These are phyloP conservation scores for Gastrophryne carolinensis DNA, from an alignment of 2,797 vertebrate genomes.

Conservation along the genomic window DNA sequence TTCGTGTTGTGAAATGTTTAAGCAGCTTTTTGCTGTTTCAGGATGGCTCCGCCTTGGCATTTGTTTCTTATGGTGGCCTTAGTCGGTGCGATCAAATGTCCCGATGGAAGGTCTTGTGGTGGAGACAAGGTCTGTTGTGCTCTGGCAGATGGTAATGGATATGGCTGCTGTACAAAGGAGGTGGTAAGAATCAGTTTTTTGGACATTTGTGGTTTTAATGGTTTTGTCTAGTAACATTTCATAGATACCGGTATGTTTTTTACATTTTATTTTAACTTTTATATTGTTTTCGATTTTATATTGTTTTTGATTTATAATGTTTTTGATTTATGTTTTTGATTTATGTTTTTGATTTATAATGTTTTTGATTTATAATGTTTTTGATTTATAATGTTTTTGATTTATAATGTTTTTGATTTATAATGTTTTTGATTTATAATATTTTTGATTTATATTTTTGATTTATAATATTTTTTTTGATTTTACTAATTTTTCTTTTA, in stretches of 20 bases:
- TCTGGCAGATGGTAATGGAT: constrained; percentile 1
- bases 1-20: no score
- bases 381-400: no score
- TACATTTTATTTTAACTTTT: background rate
- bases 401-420: no score
- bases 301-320: no score
- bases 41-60: constrained; percentile 34
- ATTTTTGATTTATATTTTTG: no score
- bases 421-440: no score
- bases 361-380: no score
- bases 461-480: no score
- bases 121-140: constrained; percentile 21
- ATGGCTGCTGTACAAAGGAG: constrained; percentile 24
- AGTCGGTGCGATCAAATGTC: background rate
- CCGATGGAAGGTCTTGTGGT: constrained; percentile 14
- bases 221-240: background rate
- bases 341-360: no score
- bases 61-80: constrained; percentile 15
- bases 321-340: no score
- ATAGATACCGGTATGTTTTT: background rate
- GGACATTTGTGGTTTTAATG: background rate
- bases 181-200: background rate
- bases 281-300: background rate
- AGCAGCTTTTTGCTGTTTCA: background rate
- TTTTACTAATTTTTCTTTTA: background rate